Conservation (phyloP, 2,113 vertebrate genomes). For the Falcunculus frontatus region DNA sequence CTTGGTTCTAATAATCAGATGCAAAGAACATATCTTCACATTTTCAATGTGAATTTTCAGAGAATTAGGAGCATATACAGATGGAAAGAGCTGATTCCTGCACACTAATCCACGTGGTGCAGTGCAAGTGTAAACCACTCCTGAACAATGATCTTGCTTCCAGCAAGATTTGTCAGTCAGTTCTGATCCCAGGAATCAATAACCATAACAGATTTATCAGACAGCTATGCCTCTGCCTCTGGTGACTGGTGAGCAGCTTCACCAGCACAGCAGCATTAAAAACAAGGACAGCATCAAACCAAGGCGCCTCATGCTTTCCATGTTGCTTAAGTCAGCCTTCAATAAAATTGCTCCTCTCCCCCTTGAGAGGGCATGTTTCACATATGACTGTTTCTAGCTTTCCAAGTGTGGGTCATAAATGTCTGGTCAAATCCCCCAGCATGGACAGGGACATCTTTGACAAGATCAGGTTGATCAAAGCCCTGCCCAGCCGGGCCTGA, state of each 20-base stretch:
- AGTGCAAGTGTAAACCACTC: background rate
- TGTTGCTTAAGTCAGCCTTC: background rate
- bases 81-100: background rate
- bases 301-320: fast-evolving
- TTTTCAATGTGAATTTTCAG: background rate
- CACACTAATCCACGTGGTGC: background rate
- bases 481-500: background rate
- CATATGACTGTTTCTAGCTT: background rate
- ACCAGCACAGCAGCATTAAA: background rate
- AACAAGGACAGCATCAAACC: background rate
- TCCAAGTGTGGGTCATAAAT: background rate
- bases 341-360: background rate
- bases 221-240: background rate
- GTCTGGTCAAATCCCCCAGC: background rate
- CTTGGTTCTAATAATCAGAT: background rate
- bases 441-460: background rate
- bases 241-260: background rate
- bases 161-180: background rate
- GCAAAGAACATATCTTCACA: background rate
- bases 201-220: background rate
- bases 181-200: background rate
- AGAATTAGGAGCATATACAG: background rate
- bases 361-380: background rate
- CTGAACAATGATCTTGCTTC: background rate
- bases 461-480: background rate